phyloP scores from a whole-genome alignment of 2,797 vertebrate species.

The Naso thynnoides region DNA sequence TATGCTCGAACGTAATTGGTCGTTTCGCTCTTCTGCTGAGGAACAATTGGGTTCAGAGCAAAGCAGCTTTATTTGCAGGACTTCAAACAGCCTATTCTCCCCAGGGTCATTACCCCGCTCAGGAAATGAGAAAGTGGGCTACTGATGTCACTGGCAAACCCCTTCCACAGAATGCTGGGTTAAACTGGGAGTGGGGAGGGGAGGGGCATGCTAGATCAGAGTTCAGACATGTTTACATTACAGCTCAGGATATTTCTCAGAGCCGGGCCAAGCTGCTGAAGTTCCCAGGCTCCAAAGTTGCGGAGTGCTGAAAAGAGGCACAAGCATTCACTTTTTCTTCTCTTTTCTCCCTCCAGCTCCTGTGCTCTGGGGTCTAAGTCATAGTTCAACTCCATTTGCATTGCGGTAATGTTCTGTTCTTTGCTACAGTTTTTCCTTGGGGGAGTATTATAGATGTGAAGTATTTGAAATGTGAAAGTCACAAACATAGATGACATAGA shows the following conservation, averaged over 20 bases:
- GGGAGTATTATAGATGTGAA: slow-evolving; percentile 51
- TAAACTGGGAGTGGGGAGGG: slow-evolving; percentile 65
- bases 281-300: slow-evolving; percentile 87
- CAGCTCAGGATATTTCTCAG: slow-evolving; percentile 89
- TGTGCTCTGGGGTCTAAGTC: slow-evolving; percentile 69
- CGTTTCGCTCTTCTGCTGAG: slow-evolving; percentile 27
- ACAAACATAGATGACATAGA: slow-evolving; percentile 33
- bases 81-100: slow-evolving; percentile 76
- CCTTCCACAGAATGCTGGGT: slow-evolving; percentile 75
- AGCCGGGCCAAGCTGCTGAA: slow-evolving; percentile 78
- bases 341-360: slow-evolving; percentile 50
- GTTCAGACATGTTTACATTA: slow-evolving; percentile 90
- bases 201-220: slow-evolving; percentile 78
- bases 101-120: slow-evolving; percentile 76
- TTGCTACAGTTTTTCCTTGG: slow-evolving; percentile 53
- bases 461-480: slow-evolving; percentile 55
- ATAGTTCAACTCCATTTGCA: slow-evolving; percentile 81
- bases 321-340: slow-evolving; percentile 80
- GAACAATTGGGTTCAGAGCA: slow-evolving; percentile 60
- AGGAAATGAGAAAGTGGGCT: slow-evolving; percentile 84
- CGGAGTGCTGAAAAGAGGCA: slow-evolving; percentile 82
- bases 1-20: slow-evolving; percentile 19
- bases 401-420: slow-evolving; percentile 69
- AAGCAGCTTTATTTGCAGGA: slow-evolving; percentile 68
- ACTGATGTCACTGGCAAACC: slow-evolving; percentile 81